A percentile compares a stretch with the other conserved stretches of the same genome.
These are phyloP conservation scores for Megaceryle maxima DNA, from an alignment of 2,113 vertebrate species.

Conservation along the genomic window DNA sequence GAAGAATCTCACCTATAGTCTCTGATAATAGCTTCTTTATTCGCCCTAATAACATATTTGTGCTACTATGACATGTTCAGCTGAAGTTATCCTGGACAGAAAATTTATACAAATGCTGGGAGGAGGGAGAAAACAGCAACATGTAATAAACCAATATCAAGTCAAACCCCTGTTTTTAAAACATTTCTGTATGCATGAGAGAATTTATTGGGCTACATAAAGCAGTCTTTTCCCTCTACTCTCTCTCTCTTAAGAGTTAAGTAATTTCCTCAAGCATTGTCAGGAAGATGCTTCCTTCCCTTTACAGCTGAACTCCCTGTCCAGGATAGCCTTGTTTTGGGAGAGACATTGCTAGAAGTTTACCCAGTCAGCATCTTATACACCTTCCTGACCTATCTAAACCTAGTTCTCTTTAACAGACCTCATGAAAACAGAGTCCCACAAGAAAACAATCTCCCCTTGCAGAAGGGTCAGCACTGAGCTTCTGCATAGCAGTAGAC, in stretches of 20 bases:
- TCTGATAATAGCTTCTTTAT: background rate
- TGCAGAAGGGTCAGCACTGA: background rate
- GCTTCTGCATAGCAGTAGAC: background rate
- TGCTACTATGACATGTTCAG: background rate
- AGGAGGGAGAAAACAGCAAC: background rate
- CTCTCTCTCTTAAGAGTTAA: background rate
- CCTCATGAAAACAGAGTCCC: background rate
- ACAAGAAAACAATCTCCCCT: background rate
- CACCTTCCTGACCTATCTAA: background rate
- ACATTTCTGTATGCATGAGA: background rate
- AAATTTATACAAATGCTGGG: background rate
- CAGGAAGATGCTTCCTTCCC: conserved; percentile 49
- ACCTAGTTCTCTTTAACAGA: background rate
- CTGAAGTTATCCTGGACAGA: background rate
- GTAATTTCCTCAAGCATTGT: conserved; percentile 1
- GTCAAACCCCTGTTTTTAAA: background rate
- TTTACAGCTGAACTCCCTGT: background rate
- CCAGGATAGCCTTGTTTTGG: background rate
- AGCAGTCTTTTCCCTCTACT: background rate
- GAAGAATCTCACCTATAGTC: background rate
- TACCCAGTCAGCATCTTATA: background rate
- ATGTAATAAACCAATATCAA: background rate
- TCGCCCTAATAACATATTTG: background rate
- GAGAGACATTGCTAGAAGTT: background rate
- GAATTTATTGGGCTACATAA: background rate